Evolutionary conservation across 2,888 invertebrate genomes (phyloP), one percentile per base, ranked within the genome.

Genomic region (Neocrepidodera transversa): DNA sequence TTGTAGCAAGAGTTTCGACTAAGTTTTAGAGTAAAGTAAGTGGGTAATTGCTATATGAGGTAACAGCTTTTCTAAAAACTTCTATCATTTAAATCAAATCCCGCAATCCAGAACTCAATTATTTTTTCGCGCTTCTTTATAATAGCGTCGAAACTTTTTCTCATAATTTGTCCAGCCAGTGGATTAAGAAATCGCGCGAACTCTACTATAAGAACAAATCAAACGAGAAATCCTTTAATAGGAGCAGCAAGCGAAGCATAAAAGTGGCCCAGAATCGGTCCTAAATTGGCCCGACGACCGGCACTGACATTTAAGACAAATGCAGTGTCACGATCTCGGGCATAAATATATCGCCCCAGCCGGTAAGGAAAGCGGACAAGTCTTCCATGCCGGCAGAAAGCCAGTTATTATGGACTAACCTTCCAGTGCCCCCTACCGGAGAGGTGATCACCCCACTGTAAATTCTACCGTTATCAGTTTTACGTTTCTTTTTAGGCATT

Each of bases 311-410:
- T 66, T 60, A 72, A 76, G 76, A 77, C 73, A 76, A 76, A 77
- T 76, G 75, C 71, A 73, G 72, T 75, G 75, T 74, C 76, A 74
- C 73, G 76, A 75, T 75, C 75, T 72, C 67, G 71, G 71, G 72
- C 76, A 76, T 76, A 76, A 76, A 77, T 76, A 77, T 77, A 75
- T 75, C 65, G 68, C 68, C 68, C n/a, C 67, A 70, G 69, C 71
- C 70, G 71, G 53, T 13, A 71, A 72, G 67, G 70, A 70, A 67
- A 71, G 67, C 72, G 71, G 71, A 36, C 18, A 71, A 23, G 23
- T 23, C 6, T 23, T 23, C 23, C 23, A 71, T 68, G 70, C 71
- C 67, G 72, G 67, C 69, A 72, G 72, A 71, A 72, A 36, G 36
- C 38, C 73, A 74, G 74, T 76, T 75, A 74, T 76, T 76, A 75